A percentile compares a stretch with the other conserved stretches of the same genome.
Conservation (phyloP, 2,113 vertebrate genomes). For the Oceanodroma tethys region DNA sequence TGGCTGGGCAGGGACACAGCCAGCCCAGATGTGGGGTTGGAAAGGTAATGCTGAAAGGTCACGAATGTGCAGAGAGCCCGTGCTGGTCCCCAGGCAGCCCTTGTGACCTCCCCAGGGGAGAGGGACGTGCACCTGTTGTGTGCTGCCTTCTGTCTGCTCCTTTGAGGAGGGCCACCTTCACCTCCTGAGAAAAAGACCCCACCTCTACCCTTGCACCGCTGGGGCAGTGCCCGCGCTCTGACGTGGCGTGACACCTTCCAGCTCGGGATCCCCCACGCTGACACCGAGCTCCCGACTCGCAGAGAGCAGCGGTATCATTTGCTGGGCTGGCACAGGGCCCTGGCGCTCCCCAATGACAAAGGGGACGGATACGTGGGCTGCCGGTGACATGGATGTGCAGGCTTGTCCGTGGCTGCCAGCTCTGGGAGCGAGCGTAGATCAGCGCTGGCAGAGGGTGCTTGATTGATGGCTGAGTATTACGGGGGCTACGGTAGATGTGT, state of each 20-base stretch:
- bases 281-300: not conserved
- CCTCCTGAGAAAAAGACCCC: rapidly evolving
- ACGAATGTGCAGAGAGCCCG: not conserved
- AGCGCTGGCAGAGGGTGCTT: not conserved
- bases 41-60: not conserved
- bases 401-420: not conserved
- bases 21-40: not conserved
- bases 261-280: not conserved
- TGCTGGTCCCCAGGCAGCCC: not conserved
- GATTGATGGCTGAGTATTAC: not conserved
- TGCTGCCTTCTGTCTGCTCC: not conserved
- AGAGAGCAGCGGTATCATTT: not conserved
- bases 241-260: rapidly evolving
- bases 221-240: rapidly evolving
- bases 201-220: too few relatives aligned
- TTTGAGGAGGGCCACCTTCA: not conserved
- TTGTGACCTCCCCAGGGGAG: not conserved
- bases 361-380: rapidly evolving
- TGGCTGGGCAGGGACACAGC: not conserved
- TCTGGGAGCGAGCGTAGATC: not conserved
- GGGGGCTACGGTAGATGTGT: not conserved
- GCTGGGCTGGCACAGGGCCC: not conserved
- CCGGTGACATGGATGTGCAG: not conserved
- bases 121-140: rapidly evolving
- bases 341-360: not conserved